These are phyloP conservation scores for Heloderma charlesbogerti DNA, from an alignment of 2,113 vertebrate species.

Conservation along the genomic window DNA sequence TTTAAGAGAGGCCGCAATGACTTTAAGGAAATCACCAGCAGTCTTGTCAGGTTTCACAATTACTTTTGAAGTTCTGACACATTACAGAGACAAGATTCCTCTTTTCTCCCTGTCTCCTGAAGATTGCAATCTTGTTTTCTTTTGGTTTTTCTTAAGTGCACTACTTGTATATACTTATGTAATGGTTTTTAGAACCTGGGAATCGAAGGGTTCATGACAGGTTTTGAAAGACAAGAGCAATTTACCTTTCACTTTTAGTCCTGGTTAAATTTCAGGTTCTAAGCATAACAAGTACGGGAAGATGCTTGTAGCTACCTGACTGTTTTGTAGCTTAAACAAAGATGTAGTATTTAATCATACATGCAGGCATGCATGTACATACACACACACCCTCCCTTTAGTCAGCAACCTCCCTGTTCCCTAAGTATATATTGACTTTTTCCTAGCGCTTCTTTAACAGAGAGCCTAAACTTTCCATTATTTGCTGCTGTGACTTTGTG, in stretches of 20 bases:
- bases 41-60: constrained; percentile 56
- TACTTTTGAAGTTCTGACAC: constrained; percentile 52
- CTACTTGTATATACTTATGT: constrained; percentile 58
- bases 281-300: not conserved
- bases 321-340: not conserved
- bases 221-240: constrained; percentile 53
- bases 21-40: constrained; percentile 66
- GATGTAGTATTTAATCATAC: not conserved
- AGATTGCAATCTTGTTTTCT: constrained; percentile 66
- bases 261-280: constrained; percentile 43
- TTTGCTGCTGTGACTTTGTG: constrained; percentile 26
- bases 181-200: constrained; percentile 45
- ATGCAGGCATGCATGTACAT: not conserved
- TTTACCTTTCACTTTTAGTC: constrained; percentile 34
- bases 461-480: constrained; percentile 27
- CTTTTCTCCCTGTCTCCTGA: not conserved
- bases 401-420: not conserved
- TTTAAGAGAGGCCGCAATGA: constrained; percentile 71
- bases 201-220: constrained; percentile 41
- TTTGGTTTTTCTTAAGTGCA: constrained; percentile 55
- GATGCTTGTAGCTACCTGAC: not conserved
- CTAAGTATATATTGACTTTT: not conserved
- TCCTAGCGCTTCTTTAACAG: constrained; percentile 36
- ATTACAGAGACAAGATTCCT: constrained; percentile 59
- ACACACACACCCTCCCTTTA: not conserved